These are phyloP conservation scores for Falco naumanni DNA, from an alignment of 2,797 vertebrate genomes.

Conservation along the genomic window DNA sequence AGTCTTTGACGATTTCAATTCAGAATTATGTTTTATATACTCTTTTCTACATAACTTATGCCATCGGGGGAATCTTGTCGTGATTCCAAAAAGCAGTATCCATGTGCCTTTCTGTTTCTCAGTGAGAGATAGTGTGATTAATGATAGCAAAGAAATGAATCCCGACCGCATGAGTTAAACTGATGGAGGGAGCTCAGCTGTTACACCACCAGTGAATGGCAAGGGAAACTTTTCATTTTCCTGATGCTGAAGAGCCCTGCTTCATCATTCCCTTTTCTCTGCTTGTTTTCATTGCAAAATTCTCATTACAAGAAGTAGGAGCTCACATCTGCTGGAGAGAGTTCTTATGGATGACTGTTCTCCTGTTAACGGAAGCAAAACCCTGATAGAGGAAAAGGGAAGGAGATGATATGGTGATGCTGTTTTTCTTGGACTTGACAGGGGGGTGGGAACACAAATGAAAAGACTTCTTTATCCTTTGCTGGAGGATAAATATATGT, in stretches of 20 bases:
- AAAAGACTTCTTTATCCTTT: neutral
- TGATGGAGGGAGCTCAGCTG: conserved; percentile 33
- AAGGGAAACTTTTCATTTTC: conserved; percentile 33
- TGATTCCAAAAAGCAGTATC: neutral
- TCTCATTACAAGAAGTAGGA: conserved; percentile 42
- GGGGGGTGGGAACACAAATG: neutral
- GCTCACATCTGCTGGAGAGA: conserved; percentile 36
- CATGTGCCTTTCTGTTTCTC: neutral
- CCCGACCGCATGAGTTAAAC: neutral
- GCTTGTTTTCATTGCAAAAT: conserved; percentile 27
- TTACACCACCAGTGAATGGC: conserved; percentile 6
- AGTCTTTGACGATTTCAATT: neutral
- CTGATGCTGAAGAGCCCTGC: neutral
- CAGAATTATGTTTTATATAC: neutral
- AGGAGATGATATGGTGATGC: neutral
- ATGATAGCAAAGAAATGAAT: neutral
- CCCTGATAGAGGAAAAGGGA: neutral
- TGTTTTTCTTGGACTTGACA: neutral
- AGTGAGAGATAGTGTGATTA: conserved; percentile 27
- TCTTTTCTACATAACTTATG: neutral
- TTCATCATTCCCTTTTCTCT: conserved; percentile 42
- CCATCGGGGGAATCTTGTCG: neutral
- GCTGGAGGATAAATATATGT: neutral
- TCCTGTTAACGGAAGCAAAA: conserved; percentile 16
- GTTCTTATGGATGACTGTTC: conserved; percentile 19